A percentile compares a stretch with the other conserved stretches of the same genome.
phyloP scores from a whole-genome alignment of 2,888 invertebrate species.

The Gryllus longicercus region DNA sequence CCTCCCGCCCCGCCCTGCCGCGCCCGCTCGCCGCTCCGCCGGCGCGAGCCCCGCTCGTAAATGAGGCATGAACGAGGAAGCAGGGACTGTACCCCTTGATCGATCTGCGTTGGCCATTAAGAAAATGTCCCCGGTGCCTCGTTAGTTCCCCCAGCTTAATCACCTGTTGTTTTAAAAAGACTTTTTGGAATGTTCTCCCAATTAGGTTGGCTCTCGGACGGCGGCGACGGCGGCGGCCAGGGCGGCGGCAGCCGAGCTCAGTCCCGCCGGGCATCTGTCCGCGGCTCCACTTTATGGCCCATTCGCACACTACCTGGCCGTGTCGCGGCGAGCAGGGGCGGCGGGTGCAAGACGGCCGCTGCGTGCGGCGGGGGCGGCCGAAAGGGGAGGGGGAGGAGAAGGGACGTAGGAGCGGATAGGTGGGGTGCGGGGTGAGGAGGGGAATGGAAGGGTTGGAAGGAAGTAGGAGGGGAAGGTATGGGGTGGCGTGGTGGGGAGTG shows the following conservation, averaged over 20 bases:
- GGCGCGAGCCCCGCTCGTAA: not conserved
- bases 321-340: not conserved
- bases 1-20: not conserved
- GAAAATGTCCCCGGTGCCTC: conserved; percentile 11
- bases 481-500: too few species aligned
- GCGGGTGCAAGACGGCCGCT: not conserved
- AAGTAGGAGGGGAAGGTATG: too few species aligned
- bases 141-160: not conserved
- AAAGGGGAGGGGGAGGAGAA: not conserved
- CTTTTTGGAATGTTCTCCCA: conserved; percentile 11
- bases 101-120: conserved; percentile 17
- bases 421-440: too few species aligned
- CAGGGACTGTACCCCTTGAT: not conserved
- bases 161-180: conserved; percentile 17
- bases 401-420: not conserved
- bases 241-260: not conserved
- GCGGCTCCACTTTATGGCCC: not conserved
- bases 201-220: conserved; percentile 17
- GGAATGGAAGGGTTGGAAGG: too few species aligned
- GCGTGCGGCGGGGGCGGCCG: not conserved
- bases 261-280: not conserved
- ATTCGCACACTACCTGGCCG: not conserved
- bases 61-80: conserved; percentile 2
- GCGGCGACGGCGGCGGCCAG: too few species aligned
- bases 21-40: not conserved